Base-by-base conservation (phyloP, 1,140 invertebrate genomes). In the Zeugodacus cucurbitae region DNA sequence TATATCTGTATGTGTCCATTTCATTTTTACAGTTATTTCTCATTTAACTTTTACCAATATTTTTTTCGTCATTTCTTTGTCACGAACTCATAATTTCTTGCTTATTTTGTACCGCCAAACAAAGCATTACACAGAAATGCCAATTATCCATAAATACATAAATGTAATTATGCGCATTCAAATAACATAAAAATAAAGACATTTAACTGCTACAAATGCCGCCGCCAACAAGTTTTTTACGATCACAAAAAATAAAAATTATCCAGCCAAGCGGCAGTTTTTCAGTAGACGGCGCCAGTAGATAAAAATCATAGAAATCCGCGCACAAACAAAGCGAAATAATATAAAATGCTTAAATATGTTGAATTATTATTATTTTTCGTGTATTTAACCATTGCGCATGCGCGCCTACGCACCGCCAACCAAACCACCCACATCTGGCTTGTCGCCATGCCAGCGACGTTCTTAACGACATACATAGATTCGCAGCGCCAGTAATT, bases 271-370 rank as follows among this genome's bases (percentile, higher is more conserved):
- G 67, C 54, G 82, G 82, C 82, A 22, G 5, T 22, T 86, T 86
- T n/a, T 86, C 34, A 22, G 67, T 74, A 74, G 67, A 86, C 54
- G 82, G 82, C 82, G 82, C 82, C 82, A 57, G 34, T 86, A 54
- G 82, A 86, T 86, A 86, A 57, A 54, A 86, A 86, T 86, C 82
- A n/a, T 74, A 74, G 67, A 74, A 74, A 37, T 37, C 34, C 34
- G 6, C 34, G 6, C 14, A 74, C 20, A 22, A 74, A 74, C 67
- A 37, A 74, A 67, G 11, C 22, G 32, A 41, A 41, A 41, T 22
- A 22, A 41, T 37, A 34, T 37, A 74, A 34, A 74, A 37, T 74
- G 34, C 67, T 20, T 32, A 20, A 74, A 32, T 37, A 74, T 74
- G 58, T 62, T 62, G 58, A 62, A 62, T 26, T 37, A 67, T n/a